phyloP scores from a whole-genome alignment of 92 coral and sea anemone species.

The Anthopleura xanthogrammica region DNA sequence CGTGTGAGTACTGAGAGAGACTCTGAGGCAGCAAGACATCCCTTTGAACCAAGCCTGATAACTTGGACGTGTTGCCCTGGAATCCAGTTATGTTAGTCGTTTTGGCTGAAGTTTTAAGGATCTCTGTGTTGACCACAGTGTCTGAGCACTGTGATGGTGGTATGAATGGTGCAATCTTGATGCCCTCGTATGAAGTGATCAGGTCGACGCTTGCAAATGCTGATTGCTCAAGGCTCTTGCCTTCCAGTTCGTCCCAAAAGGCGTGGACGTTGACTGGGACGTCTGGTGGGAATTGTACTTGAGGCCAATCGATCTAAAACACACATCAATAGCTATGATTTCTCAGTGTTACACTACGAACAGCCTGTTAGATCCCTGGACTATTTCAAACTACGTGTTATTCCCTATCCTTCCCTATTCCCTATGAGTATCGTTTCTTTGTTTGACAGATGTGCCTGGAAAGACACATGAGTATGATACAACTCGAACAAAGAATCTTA shows the following conservation, averaged over 20 bases:
- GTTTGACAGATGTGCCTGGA: too few species aligned
- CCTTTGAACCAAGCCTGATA: slow-evolving; percentile 34
- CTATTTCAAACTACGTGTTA: too few species aligned
- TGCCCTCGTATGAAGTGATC: slow-evolving; percentile 25
- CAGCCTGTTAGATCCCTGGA: too few species aligned
- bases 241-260: slow-evolving; percentile 41
- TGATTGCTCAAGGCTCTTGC: slow-evolving; percentile 36
- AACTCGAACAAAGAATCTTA: too few species aligned
- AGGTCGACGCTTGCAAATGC: slow-evolving; percentile 45
- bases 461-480: too few species aligned
- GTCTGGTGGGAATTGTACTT: slow-evolving; percentile 10
- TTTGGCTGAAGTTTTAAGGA: slow-evolving; percentile 9
- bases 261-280: slow-evolving; percentile 23
- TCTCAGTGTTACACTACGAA: background rate
- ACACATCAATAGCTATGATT: background rate
- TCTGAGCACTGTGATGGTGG: slow-evolving; percentile 38
- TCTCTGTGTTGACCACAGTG: slow-evolving; percentile 37
- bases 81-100: background rate
- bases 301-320: slow-evolving; percentile 32
- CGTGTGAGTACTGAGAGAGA: slow-evolving; percentile 31
- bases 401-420: too few species aligned
- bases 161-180: slow-evolving; percentile 37
- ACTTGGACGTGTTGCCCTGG: slow-evolving; percentile 41
- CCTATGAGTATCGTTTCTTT: too few species aligned
- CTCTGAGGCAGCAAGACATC: slow-evolving; percentile 15